Percentiles rank a stretch among this genome's conserved stretches.
Evolutionary conservation across 2,113 vertebrate genomes (phyloP).

Genomic region (Epinephelus lanceolatus): DNA sequence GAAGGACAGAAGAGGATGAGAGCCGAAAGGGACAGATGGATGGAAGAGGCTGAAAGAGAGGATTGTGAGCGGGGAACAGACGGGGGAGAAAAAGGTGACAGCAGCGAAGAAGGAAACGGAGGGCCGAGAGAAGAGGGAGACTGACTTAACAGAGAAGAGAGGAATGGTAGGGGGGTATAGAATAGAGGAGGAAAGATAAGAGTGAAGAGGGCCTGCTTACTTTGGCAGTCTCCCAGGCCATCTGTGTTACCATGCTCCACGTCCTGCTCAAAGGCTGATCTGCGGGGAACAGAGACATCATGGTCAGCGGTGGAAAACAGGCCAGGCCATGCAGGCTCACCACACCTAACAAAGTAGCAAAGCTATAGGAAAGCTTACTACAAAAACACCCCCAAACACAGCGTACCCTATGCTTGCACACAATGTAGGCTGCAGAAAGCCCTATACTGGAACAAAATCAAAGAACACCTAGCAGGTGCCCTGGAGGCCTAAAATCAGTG

Average conservation of each 20-base stretch:
- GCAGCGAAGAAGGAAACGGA: slow-evolving; percentile 54
- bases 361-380: slow-evolving; percentile 52
- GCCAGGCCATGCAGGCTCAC: slow-evolving; percentile 61
- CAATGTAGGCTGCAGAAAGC: slow-evolving; percentile 45
- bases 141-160: slow-evolving; percentile 63
- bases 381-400: slow-evolving; percentile 53
- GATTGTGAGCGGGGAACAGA: slow-evolving; percentile 75
- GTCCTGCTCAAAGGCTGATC: slow-evolving; percentile 97
- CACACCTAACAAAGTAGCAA: slow-evolving; percentile 68
- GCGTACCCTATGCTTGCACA: slow-evolving; percentile 25
- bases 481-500: slow-evolving; percentile 63
- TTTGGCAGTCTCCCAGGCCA: slow-evolving; percentile 99
- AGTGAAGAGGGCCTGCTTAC: slow-evolving; percentile 90
- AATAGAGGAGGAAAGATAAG: slow-evolving; percentile 77
- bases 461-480: slow-evolving; percentile 64
- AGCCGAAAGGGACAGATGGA: slow-evolving; percentile 76
- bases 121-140: slow-evolving; percentile 51
- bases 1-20: slow-evolving; percentile 58
- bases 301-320: slow-evolving; percentile 79
- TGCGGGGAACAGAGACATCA: slow-evolving; percentile 89
- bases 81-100: slow-evolving; percentile 71
- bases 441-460: slow-evolving; percentile 66
- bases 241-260: slow-evolving; percentile 97
- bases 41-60: slow-evolving; percentile 73
- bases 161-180: slow-evolving; percentile 39